Base-by-base conservation (phyloP, 2,888 invertebrate genomes). In the Eupithecia abbreviata region DNA sequence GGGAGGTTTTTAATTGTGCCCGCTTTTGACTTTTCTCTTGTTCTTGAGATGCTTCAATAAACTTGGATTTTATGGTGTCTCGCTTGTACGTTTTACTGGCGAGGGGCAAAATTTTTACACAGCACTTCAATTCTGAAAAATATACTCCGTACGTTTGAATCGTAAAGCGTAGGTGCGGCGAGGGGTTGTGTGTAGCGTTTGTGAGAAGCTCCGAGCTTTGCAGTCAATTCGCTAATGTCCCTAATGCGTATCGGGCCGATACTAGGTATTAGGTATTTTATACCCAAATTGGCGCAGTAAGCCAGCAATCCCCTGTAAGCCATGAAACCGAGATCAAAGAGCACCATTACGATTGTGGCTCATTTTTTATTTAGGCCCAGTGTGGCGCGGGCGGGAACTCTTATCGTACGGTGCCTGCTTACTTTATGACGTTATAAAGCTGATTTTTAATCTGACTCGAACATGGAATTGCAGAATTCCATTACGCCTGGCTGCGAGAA, bases 391-490 rank as follows among this genome's bases (percentile, higher is more conserved):
- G 85, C 84, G 85, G 83, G 89, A 87, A 89, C 90, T 93, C 92
- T 95, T 94, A 94, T 94, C 94, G 94, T 93, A 92, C 92, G 90
- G 90, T 87, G 84, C 84, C 89, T 86, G 88, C 87, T 87, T 93
- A 90, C 90, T 94, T 95, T 95, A 94, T 95, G 93, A 94, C 88
- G 94, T 93, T 90, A 93, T 95, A 94, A 95, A 94, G 94, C 90
- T 93, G 94, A 94, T 94, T 95, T 95, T 95, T 94, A 95, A 95
- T 94, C 95, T 91, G 89, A 92, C 92, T 87, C 88, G 87, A 87
- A 84, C 86, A 85, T 89, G 88, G 90, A 91, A 91, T 90, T 89
- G 87, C 85, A 84, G 83, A 83, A 88, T 90, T 89, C 84, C 83
- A 85, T 87, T 87, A 83, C 82, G 83, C 81, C 83, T 68, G 18